Base-by-base conservation (phyloP, 2,888 invertebrate species). In the Euzetes globulus region DNA sequence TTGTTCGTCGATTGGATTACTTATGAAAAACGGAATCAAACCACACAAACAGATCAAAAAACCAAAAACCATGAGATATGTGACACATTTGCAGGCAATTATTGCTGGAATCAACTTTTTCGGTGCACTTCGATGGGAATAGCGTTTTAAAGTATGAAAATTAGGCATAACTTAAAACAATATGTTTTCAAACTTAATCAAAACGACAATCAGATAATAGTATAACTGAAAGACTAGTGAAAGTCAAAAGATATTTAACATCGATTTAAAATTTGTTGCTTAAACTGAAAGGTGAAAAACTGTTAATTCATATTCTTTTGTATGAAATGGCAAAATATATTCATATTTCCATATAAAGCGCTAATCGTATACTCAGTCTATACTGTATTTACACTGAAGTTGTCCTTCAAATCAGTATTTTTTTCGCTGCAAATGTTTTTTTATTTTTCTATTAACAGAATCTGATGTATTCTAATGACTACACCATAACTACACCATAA, bases 81-180 rank as follows among this genome's bases (percentile, higher is more conserved):
- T 5, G 27, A 63, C 33, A 37, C 63, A 63, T 63, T 63, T 63
- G 33, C 63, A 63, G 11, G 63, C 63, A 37, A 63, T 63, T 13
- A 63, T 63, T 15, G 63, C 63, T 33, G 63, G 63, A n/a, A 63
- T 63, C 37, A 63, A 37, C 37, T 63, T 63, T 37, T 25, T 9
- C 27, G 63, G 63, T 63, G 63, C 63, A n/a, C 37, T 63, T 63
- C 63, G 15, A n/a, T 19, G 19, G 17, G 63, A 29, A 63, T 63
- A 63, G 37, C 63, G 15, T n/a, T 33, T 63, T 15, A 63, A 63
- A 17, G 63, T 37, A 63, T 19, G 63, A 37, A 63, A 63, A 37
- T 63, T n/a, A 63, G 63, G 63, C 63, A 63, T 63, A 63, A 33
- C 63, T 63, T 22, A 1, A 50, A 11, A n/a, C 11, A 5, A 50